Base-by-base conservation (phyloP, 2,113 vertebrate species). In the Equus quagga region DNA sequence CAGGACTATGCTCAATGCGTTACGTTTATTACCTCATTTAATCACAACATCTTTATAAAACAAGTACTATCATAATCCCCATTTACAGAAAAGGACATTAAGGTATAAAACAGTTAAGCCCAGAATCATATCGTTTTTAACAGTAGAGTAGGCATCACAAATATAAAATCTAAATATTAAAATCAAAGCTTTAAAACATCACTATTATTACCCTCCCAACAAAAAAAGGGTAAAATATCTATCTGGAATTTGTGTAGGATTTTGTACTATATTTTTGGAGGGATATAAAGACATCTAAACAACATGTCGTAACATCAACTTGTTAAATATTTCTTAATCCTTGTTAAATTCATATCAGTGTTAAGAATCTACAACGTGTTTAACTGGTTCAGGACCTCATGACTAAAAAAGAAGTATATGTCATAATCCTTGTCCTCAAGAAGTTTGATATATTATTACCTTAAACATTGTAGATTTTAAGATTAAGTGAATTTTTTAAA, bases 321-420 rank as follows among this genome's bases (percentile, higher is more conserved):
- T 54, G 51, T 54, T 14, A 54, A 54, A 54, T 54, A 54, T 54
- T 13, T 54, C 13, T 54, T 80, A 89, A 46, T 54, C 80, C 10
- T 92, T 89, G 73, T 95, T 95, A 78, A 96, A 88, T 76, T 95
- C 65, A 94, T 91, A 89, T 81, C n/a, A 91, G 13, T 56, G 28
- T 26, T 91, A 49, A 95, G 67, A 72, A 72, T 80, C 80, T 92
- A 81, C 4, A 75, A 51, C 44, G 5, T 91, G 44, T 33, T 91
- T 89, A 73, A 56, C 6, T 96, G 46, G 28, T 44, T 80, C 73
- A 72, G 41, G 33, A 86, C 1, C 15, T 97, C 31, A 91, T 58
- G 24, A 76, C 82, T 85, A 86, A 89, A 73, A 96, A 72, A 87
- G 36, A 96, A 64, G 41, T 49, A 41, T 8, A 58, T 64, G 6